Evolutionary conservation across 2,113 vertebrate genomes (phyloP).

Genomic region (Myrmecobius fasciatus): DNA sequence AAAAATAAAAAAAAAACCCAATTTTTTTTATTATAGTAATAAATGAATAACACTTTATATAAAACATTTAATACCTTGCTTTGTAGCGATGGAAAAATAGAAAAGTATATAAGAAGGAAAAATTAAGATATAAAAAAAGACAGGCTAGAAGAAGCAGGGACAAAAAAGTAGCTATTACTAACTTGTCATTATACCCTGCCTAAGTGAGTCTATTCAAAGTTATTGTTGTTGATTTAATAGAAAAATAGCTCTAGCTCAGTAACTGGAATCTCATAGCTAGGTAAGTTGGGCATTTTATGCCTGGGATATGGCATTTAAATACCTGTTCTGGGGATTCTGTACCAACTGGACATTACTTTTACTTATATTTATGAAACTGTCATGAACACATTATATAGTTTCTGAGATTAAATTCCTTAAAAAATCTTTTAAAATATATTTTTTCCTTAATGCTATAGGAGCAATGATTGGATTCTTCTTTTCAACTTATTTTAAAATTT

Average conservation of each 20-base stretch:
- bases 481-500: slow-evolving; percentile 50
- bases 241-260: not conserved
- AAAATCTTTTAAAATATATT: no score
- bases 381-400: not conserved
- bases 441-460: not conserved
- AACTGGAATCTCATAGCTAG: not conserved
- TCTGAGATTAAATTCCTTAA: not conserved
- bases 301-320: not conserved
- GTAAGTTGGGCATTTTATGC: not conserved
- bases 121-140: slow-evolving; percentile 33
- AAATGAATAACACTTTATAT: not conserved
- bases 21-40: slow-evolving; percentile 28
- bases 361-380: not conserved
- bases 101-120: not conserved
- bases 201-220: not conserved
- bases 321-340: not conserved
- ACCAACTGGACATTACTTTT: not conserved
- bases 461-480: slow-evolving; percentile 14
- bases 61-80: not conserved
- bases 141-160: not conserved
- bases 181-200: not conserved
- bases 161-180: not conserved
- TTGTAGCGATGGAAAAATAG: not conserved
- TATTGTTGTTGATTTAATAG: not conserved
- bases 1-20: slow-evolving; percentile 19